A percentile compares a stretch with the other conserved stretches of the same genome.
Conservation (phyloP, 23 tunicate genomes). For the Botrylloides violaceus region DNA sequence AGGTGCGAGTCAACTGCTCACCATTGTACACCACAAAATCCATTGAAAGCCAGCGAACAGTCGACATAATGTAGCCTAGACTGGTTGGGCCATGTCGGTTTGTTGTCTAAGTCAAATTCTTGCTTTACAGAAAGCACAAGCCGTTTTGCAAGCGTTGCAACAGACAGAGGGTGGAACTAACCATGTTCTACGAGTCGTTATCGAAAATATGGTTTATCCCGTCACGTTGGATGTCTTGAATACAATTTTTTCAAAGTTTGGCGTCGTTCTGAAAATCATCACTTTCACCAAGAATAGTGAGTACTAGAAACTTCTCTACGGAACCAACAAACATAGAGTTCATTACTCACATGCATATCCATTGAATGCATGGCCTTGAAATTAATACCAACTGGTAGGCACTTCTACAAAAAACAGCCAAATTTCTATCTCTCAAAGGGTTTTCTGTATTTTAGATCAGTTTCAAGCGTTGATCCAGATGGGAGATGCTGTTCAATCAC, state of each 20-base stretch:
- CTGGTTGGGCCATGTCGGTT: too few species aligned
- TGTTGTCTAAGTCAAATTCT: too few species aligned
- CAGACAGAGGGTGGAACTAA: conserved; percentile 83
- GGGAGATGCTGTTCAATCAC: conserved; percentile 82
- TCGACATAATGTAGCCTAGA: too few species aligned
- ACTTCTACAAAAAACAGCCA: too few species aligned
- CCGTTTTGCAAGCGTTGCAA: conserved; percentile 86
- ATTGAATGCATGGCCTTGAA: too few species aligned
- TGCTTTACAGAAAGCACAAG: conserved; percentile 82
- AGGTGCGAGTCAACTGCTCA: too few species aligned
- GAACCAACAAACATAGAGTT: too few species aligned
- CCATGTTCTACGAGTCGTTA: conserved; percentile 78
- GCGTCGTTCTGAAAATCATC: conserved; percentile 83
- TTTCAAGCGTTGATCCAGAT: conserved; percentile 96
- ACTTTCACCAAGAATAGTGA: conserved; percentile 95
- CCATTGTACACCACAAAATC: too few species aligned
- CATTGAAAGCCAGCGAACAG: too few species aligned
- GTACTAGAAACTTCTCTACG: conserved; percentile 5
- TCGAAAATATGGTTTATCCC: conserved; percentile 83
- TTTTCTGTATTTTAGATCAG: conserved; percentile 60
- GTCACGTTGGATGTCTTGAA: conserved; percentile 76
- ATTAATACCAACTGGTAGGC: too few species aligned
- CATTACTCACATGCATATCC: too few species aligned
- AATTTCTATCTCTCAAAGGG: too few species aligned
- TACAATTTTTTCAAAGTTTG: conserved; percentile 83